Evolutionary conservation across 2,888 invertebrate genomes (phyloP).

Genomic region (Lithophane socia): DNA sequence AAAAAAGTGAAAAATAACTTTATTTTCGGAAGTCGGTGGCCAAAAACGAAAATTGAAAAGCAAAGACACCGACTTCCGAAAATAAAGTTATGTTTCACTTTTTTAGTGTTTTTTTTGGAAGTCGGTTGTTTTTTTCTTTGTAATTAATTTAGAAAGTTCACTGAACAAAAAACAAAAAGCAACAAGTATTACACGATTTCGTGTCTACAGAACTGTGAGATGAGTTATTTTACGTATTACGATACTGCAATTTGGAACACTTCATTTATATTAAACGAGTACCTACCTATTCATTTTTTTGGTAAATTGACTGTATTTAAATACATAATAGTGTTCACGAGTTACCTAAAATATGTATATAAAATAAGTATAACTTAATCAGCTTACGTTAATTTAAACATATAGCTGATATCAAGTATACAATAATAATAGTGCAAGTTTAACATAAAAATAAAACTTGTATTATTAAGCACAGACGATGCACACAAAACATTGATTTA

Average conservation of each 20-base stretch:
- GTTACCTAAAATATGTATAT: not conserved
- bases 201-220: constrained; percentile 30
- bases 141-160: constrained; percentile 44
- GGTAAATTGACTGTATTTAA: constrained; percentile 16
- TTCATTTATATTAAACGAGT: constrained; percentile 16
- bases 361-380: not conserved
- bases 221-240: constrained; percentile 29
- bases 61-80: too few species aligned
- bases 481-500: too few species aligned
- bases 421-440: not conserved
- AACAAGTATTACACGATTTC: constrained; percentile 43
- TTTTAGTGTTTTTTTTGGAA: too few species aligned
- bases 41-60: too few species aligned
- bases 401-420: constrained; percentile 1
- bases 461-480: too few species aligned
- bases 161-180: constrained; percentile 27
- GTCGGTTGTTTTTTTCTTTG: too few species aligned
- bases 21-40: too few species aligned
- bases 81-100: too few species aligned
- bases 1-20: too few species aligned
- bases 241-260: constrained; percentile 32
- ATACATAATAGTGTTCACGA: not conserved
- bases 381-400: not conserved
- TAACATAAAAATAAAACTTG: too few species aligned
- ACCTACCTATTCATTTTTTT: constrained; percentile 7